phyloP scores from a whole-genome alignment of 2,888 invertebrate species.

The Myopa tessellatipennis region DNA sequence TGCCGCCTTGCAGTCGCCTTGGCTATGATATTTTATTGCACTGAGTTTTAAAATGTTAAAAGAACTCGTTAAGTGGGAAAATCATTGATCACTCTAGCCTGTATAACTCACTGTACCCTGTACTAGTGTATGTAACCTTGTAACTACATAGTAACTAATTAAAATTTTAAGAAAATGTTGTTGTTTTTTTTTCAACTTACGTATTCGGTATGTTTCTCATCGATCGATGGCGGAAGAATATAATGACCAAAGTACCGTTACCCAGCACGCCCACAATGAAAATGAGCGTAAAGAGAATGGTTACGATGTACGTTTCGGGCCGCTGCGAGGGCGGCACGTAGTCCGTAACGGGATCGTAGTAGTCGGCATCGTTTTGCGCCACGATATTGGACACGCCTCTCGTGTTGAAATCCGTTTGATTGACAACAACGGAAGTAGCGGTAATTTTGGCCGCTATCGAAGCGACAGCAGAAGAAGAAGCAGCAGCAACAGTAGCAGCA shows the following conservation, averaged over 20 bases:
- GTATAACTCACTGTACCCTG: too few relatives aligned
- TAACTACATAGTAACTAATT: too few relatives aligned
- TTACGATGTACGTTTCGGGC: conserved; percentile 88
- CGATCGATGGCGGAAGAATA: conserved; percentile 84
- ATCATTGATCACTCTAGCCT: too few relatives aligned
- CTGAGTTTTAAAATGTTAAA: too few relatives aligned
- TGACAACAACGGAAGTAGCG: conserved; percentile 4
- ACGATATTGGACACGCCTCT: neutral
- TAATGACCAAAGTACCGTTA: conserved; percentile 88
- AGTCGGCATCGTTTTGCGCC: conserved; percentile 36
- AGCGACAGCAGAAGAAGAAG: neutral
- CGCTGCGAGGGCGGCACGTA: conserved; percentile 77
- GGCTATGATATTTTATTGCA: too few relatives aligned
- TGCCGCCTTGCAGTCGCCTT: too few relatives aligned
- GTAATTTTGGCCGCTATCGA: conserved; percentile 12
- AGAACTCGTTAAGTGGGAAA: too few relatives aligned
- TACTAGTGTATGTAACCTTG: too few relatives aligned
- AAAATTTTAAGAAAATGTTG: too few relatives aligned
- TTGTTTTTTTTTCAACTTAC: conserved; percentile 70
- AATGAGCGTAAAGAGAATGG: conserved; percentile 85
- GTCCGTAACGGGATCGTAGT: conserved; percentile 41
- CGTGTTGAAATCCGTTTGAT: neutral
- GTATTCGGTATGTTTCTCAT: conserved; percentile 94
- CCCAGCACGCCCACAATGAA: conserved; percentile 90
- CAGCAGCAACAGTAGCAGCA: neutral